These are phyloP conservation scores for Pleuronectes platessa DNA, from an alignment of 2,113 vertebrate genomes.

Conservation along the genomic window DNA sequence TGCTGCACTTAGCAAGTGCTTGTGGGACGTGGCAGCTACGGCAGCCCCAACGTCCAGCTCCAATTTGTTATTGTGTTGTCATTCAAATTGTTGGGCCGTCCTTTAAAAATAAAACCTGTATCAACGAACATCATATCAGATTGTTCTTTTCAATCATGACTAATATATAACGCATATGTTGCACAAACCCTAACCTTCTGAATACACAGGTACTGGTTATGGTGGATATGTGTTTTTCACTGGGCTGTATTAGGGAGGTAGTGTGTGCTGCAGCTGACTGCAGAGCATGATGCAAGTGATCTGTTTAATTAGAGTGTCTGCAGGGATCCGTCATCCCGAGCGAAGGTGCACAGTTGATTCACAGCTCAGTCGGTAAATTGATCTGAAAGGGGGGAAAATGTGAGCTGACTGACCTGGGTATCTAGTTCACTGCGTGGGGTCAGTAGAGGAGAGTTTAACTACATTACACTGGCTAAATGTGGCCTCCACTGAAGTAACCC, in stretches of 20 bases:
- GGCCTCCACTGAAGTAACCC: slow-evolving; percentile 48
- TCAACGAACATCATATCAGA: not conserved
- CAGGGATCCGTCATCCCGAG: slow-evolving; percentile 25
- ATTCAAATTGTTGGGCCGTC: not conserved
- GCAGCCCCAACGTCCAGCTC: slow-evolving; percentile 9
- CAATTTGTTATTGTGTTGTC: slow-evolving; percentile 1
- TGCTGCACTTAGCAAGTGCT: not conserved
- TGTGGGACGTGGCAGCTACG: not conserved
- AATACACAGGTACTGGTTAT: not conserved
- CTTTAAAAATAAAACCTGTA: slow-evolving; percentile 18
- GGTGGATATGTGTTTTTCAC: not conserved
- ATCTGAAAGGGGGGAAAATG: slow-evolving; percentile 69
- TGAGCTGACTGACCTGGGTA: slow-evolving; percentile 67
- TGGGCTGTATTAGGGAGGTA: not conserved
- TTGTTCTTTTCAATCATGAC: not conserved
- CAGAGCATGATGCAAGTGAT: slow-evolving; percentile 38
- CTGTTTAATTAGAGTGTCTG: slow-evolving; percentile 47
- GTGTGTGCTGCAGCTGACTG: not conserved
- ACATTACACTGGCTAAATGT: slow-evolving; percentile 52
- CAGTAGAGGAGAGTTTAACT: slow-evolving; percentile 45
- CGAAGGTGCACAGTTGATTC: slow-evolving; percentile 55
- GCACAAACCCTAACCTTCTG: not conserved
- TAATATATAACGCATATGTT: not conserved
- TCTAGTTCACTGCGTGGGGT: slow-evolving; percentile 55
- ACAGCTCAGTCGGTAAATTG: slow-evolving; percentile 64